A percentile compares a stretch with the other conserved stretches of the same genome.
Conservation (phyloP, 2,113 vertebrate species). For the Oxyura jamaicensis region DNA sequence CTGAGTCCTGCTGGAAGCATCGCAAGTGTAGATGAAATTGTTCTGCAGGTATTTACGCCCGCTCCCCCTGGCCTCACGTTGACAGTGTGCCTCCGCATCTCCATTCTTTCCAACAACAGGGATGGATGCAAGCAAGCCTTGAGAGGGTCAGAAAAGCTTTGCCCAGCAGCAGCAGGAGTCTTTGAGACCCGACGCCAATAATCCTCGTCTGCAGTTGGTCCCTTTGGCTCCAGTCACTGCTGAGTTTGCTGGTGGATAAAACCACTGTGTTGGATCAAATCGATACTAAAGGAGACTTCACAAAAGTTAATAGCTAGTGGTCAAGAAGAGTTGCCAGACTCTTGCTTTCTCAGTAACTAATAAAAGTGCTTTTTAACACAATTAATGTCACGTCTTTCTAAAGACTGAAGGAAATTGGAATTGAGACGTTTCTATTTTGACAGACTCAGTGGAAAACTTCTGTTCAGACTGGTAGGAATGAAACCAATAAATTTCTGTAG, state of each 20-base stretch:
- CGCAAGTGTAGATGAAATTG: background rate
- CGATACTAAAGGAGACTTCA: conserved; percentile 25
- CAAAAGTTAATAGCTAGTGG: conserved; percentile 46
- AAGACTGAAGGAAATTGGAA: conserved; percentile 43
- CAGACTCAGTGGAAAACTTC: conserved; percentile 56
- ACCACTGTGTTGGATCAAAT: conserved; percentile 41
- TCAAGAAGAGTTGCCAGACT: conserved; percentile 51
- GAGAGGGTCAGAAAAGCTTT: conserved; percentile 16
- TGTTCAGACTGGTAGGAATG: conserved; percentile 57
- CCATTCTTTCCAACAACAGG: background rate
- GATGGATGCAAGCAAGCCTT: background rate
- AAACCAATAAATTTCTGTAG: conserved; percentile 65
- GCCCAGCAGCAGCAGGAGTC: conserved; percentile 8
- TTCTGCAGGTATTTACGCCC: background rate
- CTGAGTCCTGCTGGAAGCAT: background rate
- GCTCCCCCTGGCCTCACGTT: background rate
- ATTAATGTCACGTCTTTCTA: conserved; percentile 53
- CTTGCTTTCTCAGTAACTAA: conserved; percentile 59
- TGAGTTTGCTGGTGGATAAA: conserved; percentile 59
- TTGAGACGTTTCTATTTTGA: conserved; percentile 63
- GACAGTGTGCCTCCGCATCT: background rate
- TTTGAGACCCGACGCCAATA: conserved; percentile 27
- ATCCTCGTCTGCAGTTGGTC: conserved; percentile 25
- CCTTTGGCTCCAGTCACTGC: conserved; percentile 50
- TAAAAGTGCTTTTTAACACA: conserved; percentile 59